phyloP scores from a whole-genome alignment of 2,797 vertebrate species.

The Lacerta viridis region DNA sequence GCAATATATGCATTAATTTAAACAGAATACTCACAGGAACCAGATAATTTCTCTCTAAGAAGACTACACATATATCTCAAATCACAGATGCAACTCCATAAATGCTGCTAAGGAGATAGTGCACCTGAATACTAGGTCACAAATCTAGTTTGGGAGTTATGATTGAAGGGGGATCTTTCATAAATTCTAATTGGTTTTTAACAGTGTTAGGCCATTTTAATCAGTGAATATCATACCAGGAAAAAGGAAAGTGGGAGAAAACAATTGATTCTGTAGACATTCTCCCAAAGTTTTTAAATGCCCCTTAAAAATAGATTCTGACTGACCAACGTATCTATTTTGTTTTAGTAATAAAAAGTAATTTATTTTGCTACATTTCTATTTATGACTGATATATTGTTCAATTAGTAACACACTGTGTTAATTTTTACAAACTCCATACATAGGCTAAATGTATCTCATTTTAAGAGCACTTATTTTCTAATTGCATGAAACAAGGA shows the following conservation, averaged over 20 bases:
- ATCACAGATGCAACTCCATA: conserved; percentile 28
- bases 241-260: conserved; percentile 27
- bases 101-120: neutral
- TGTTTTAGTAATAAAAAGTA: neutral
- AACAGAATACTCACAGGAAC: neutral
- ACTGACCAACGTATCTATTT: neutral
- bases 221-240: neutral
- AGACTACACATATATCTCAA: neutral
- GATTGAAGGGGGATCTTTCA: neutral
- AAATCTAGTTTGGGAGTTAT: neutral
- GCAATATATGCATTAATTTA: conserved; percentile 34
- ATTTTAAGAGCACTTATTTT: neutral
- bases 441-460: neutral
- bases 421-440: neutral
- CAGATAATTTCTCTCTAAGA: neutral
- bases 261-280: neutral
- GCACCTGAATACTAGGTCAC: neutral
- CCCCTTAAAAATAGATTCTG: neutral
- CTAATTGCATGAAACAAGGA: neutral
- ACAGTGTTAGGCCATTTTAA: neutral
- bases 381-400: neutral
- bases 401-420: neutral
- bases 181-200: neutral
- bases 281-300: neutral
- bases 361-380: too few species aligned